These are phyloP conservation scores for Cydia amplana DNA, from an alignment of 1,140 invertebrate genomes.

Conservation along the genomic window DNA sequence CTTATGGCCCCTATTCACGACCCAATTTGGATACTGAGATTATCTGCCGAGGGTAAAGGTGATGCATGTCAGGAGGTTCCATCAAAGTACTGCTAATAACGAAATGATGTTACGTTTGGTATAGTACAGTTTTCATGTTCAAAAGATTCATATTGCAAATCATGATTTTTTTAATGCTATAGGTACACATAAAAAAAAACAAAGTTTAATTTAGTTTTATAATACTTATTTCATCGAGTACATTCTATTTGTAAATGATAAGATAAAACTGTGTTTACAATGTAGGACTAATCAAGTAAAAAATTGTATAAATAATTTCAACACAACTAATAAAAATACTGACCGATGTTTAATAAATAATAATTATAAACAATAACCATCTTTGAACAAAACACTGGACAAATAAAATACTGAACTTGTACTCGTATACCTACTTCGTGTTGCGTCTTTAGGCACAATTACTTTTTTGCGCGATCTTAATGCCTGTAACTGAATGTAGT, in stretches of 20 bases:
- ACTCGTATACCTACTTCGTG: background rate
- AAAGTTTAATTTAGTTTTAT: no score
- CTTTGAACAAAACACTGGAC: background rate
- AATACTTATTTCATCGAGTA: no score
- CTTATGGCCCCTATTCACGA: conserved; percentile 27
- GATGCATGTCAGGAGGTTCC: conserved; percentile 16
- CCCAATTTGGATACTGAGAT: conserved; percentile 29
- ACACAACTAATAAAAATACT: no score
- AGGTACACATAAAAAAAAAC: no score
- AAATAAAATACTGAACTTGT: background rate
- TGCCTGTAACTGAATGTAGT: background rate
- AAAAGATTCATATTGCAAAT: background rate
- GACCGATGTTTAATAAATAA: no score
- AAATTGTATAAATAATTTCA: no score
- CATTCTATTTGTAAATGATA: no score
- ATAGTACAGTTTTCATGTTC: background rate
- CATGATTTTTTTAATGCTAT: no score
- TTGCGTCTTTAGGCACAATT: background rate
- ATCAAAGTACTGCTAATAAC: conserved; percentile 9
- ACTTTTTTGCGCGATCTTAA: background rate
- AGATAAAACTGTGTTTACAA: no score
- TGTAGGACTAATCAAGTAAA: no score
- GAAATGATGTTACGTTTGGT: background rate
- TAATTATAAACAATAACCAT: no score
- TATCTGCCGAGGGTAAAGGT: conserved; percentile 23